A percentile compares a stretch with the other conserved stretches of the same genome.
phyloP scores from a whole-genome alignment of 2,888 invertebrate species.

The Rhorus exstirpatorius region DNA sequence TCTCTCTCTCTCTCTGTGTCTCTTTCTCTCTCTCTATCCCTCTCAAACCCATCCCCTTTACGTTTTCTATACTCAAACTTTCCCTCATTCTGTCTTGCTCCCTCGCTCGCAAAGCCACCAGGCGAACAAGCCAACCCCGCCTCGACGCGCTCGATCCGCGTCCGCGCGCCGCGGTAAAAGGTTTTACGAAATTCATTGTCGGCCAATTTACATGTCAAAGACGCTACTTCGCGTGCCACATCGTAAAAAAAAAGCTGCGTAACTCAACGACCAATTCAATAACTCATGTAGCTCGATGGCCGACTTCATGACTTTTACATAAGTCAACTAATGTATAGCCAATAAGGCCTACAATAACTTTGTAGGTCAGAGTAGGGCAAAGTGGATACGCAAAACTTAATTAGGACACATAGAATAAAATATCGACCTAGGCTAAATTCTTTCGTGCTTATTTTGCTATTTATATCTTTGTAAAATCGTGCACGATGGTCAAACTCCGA shows the following conservation, averaged over 20 bases:
- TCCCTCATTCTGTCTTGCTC: constrained; percentile 41
- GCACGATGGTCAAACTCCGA: no score
- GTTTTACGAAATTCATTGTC: constrained; percentile 86
- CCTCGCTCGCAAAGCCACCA: constrained; percentile 10
- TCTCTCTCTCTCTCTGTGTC: constrained; percentile 71
- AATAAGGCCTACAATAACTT: background rate
- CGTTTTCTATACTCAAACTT: constrained; percentile 68
- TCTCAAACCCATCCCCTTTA: constrained; percentile 60
- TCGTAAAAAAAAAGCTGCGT: constrained; percentile 8
- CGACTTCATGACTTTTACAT: constrained; percentile 5
- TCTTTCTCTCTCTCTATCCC: constrained; percentile 67
- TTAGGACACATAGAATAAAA: no score
- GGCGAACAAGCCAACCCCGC: constrained; percentile 52
- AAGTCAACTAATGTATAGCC: background rate
- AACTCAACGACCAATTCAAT: constrained; percentile 9
- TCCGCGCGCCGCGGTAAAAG: constrained; percentile 83
- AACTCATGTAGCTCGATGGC: constrained; percentile 5
- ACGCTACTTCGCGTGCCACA: constrained; percentile 52
- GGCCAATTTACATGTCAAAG: constrained; percentile 85
- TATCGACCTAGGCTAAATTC: no score
- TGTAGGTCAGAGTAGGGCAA: no score
- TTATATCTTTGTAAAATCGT: no score
- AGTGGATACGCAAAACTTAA: no score
- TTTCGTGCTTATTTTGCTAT: no score
- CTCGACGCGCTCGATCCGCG: constrained; percentile 71